Evolutionary conservation across 2,797 vertebrate species (phyloP), one percentile per base, ranked within the genome.

Genomic region (Acanthiza pusilla): DNA sequence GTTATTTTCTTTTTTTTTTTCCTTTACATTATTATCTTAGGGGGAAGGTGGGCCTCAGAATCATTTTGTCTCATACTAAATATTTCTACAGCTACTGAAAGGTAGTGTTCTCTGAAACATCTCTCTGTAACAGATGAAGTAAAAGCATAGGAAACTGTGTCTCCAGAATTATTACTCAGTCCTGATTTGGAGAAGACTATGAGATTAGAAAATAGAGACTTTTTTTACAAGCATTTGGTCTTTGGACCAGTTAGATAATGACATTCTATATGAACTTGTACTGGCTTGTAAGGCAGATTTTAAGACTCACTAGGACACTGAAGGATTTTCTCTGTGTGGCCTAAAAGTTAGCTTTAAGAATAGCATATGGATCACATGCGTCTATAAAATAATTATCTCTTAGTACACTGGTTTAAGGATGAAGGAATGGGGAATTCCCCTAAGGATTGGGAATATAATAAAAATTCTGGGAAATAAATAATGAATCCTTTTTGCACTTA

Each of bases 191-290:
- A 40, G 13, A 34, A 34, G 10, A 60, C 1, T 25, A 30, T 51
- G 12, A 65, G 11, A 40, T 25, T 50, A 38, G 38, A 75, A 58
- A 65, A 62, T 0, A 43, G 4, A 34, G 4, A 17, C 0, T 5
- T 53, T 74, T 85, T 73, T 53, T 40, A 2, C 7, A 61, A 53
- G 7, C 6, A 26, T 80, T 82, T 80, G 10, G 18, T 79, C 40
- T 62, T 79, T 79, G 58, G 40, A 11, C 4, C 19, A 53, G 22
- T 50, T 45, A 38, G 32, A 40, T n/a, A 82, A 85, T 23, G 2
- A 42, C 43, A 43, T 51, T 66, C 16, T 50, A 2, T 23, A 63
- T 27, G 36, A 94, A 53, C 14, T 45, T 76, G 23, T 71, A 36
- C 6, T n/a, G 27, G 3, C 10, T 80, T 62, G 13, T 13, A 48